Conservation (phyloP, 1,140 invertebrate genomes). For the Ladona fulva region DNA sequence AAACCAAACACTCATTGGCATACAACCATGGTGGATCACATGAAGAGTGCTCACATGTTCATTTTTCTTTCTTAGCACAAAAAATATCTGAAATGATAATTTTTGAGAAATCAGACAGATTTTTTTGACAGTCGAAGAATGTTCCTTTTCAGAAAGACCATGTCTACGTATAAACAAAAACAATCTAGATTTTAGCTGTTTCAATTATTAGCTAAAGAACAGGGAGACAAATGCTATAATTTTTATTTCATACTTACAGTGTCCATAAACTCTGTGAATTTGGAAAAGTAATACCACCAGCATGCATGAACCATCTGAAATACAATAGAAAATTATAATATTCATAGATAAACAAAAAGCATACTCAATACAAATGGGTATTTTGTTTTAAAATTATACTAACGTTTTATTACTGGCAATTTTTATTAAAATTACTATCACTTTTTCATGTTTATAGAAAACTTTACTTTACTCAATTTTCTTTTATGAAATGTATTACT, state of each 20-base stretch:
- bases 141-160: too few relatives aligned
- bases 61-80: constrained; percentile 87
- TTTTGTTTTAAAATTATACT: neutral
- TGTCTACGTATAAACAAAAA: too few relatives aligned
- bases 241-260: constrained; percentile 58
- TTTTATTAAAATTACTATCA: neutral
- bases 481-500: too few relatives aligned
- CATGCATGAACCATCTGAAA: constrained; percentile 59
- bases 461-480: too few relatives aligned
- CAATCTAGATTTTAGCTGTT: too few relatives aligned
- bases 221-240: neutral
- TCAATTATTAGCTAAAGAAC: too few relatives aligned
- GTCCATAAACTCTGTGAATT: constrained; percentile 91
- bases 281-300: constrained; percentile 85
- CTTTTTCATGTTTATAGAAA: too few relatives aligned
- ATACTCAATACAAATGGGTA: neutral
- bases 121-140: too few relatives aligned
- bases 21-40: constrained; percentile 92
- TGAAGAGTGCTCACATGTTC: constrained; percentile 86
- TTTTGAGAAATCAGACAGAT: too few relatives aligned
- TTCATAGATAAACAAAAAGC: neutral
- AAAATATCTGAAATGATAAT: constrained; percentile 65
- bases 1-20: constrained; percentile 96
- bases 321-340: constrained; percentile 31
- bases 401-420: too few relatives aligned